Conservation (phyloP, 2,113 vertebrate genomes). For the Anhinga rufa region DNA sequence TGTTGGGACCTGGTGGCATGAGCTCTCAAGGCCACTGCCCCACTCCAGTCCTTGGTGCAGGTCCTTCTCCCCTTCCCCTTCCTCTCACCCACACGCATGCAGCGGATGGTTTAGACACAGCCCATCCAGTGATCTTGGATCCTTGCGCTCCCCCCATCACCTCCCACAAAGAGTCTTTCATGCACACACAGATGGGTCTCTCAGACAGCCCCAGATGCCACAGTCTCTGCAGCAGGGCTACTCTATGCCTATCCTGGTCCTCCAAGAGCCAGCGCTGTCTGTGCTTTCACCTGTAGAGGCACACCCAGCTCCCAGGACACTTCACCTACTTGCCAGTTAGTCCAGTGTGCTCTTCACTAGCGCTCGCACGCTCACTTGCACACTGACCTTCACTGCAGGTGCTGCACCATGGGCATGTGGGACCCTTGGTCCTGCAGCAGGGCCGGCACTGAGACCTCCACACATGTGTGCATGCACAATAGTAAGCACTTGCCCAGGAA, state of each 20-base stretch:
- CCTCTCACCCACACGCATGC: neutral
- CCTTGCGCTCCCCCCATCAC: neutral
- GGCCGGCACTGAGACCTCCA: neutral
- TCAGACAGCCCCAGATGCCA: too few relatives aligned
- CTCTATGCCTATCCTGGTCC: neutral
- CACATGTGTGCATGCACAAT: accelerated
- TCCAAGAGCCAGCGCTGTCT: neutral
- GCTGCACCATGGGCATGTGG: accelerated
- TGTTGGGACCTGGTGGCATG: neutral
- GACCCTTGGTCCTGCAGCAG: neutral
- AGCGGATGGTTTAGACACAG: neutral
- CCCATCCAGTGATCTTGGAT: neutral
- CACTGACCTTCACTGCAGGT: neutral
- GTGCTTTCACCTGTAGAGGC: neutral
- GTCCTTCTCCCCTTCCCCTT: neutral
- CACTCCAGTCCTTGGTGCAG: neutral
- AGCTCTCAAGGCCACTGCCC: neutral
- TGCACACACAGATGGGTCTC: neutral
- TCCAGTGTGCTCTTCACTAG: neutral
- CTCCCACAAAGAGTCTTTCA: neutral
- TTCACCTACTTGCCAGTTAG: neutral
- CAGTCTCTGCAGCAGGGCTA: neutral
- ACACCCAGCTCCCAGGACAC: neutral
- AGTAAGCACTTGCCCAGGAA: neutral
- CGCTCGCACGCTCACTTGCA: accelerated